Evolutionary conservation across 2,113 vertebrate species (phyloP), one percentile per base, ranked within the genome.

Genomic region (Leptobrachium leishanense): DNA sequence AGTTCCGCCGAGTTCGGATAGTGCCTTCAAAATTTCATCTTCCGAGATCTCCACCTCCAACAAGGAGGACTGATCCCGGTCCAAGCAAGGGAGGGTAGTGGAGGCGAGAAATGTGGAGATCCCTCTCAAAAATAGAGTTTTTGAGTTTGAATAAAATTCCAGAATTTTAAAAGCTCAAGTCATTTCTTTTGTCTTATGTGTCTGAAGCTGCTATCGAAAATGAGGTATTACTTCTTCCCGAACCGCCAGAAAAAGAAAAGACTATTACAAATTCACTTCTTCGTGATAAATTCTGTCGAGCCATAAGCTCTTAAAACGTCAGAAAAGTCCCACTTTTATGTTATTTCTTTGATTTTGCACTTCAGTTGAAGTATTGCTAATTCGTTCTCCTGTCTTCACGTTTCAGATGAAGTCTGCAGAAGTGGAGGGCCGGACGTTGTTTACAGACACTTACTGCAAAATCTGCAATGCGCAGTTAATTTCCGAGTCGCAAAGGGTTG

Each of bases 381-480:
- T n/a, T 65, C 13, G 20, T 46, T 43, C 10, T 43, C 46, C 46
- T 72, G 39, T 74, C 40, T 66, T 39, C 41, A 43, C 4, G 41
- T 68, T 88, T 67, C 89, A 94, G 93, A 94, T 94, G 93, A 94
- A 94, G 89, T 93, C 92, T 78, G 87, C 89, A 46, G 91, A 85
- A 74, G 85, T 89, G n/a, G 90, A 90, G 77, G 89, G 93, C 75
- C 89, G 89, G 85, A 91, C 88, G 73, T 88, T 94, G 83, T 94
- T 94, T 86, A 94, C 93, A 73, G 92, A 94, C 82, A 94, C 91
- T 88, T 94, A 94, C 84, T 94, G 93, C 87, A 94, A 94, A 89
- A 94, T 94, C 89, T 94, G 93, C 85, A 94, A 94, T 81, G 93
- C 93, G 82, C 93, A 94, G 87, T 91, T 94, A 84, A 94, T 94